Conservation (phyloP, 2,113 vertebrate genomes). For the Hemiscyllium ocellatum region DNA sequence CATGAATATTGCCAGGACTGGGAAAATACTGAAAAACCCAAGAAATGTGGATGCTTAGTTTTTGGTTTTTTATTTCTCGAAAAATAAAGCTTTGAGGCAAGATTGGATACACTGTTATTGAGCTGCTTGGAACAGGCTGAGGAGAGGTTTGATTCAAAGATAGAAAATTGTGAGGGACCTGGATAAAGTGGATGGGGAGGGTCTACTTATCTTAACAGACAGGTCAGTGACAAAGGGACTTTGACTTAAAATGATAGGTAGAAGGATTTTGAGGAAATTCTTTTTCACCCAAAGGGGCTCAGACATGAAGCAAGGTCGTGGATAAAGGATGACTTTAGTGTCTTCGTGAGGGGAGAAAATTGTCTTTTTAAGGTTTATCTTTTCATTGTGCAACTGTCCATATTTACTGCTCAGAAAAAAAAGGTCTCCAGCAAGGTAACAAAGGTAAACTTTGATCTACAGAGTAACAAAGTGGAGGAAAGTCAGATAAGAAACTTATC, state of each 20-base stretch:
- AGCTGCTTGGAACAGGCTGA: no score
- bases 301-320: background rate
- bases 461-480: background rate
- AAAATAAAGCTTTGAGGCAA: no score
- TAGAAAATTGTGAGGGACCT: no score
- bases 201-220: no score
- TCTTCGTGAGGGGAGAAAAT: background rate
- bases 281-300: background rate
- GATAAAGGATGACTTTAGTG: background rate
- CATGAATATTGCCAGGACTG: background rate
- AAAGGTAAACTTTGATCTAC: background rate
- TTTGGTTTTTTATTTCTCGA: no score
- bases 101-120: no score
- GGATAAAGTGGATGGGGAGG: no score
- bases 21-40: no score
- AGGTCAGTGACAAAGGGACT: background rate
- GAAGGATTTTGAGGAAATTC: no score
- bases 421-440: background rate
- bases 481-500: slow-evolving; percentile 17
- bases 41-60: no score
- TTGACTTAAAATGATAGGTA: background rate
- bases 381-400: background rate
- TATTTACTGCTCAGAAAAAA: background rate
- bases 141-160: no score
- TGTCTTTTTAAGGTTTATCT: background rate